Evolutionary conservation across 1,140 invertebrate species (phyloP), one percentile per base, ranked within the genome.

Genomic region (Amyelois transitella): DNA sequence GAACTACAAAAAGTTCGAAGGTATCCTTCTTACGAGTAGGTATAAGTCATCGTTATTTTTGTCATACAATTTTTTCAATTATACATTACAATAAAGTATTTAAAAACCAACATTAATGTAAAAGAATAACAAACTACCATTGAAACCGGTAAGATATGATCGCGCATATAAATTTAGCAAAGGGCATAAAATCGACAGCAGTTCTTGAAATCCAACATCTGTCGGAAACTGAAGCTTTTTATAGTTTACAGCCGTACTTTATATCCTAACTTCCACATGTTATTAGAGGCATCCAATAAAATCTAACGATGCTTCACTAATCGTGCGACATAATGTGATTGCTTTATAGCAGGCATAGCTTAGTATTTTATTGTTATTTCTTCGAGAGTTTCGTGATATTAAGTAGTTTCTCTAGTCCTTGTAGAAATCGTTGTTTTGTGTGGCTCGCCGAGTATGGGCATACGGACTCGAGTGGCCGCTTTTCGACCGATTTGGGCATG

Each of bases 301-400:
- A 72, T 58, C 58, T 74, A 65, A 69, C 53, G 61, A 64, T 57
- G 62, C 64, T 66, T 54, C 62, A 49, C 64, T 75, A 75, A 80
- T 80, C 75, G 60, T 62, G 59, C 59, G 53, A 62, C 66, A 77
- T 69, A 73, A 71, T 64, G 52, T 51, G 58, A 66, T 62, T 65
- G 60, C 72, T 74, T 76, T 66, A 76, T 65, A 66, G 62, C 44
- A 53, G 43, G 47, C 63, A 51, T 60, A 49, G 60, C 60, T 66
- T 60, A 48, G 51, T 45, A 53, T 61, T 53, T 71, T 64, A 75
- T 60, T 51, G 64, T 51, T 51, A 53, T 63, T 60, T 55, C 58
- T 19, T 20, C 21, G 1, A 7, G 45, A n/a, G 19, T 21, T n/a
- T 38, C 17, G n/a, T 38, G 32, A 38, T 38, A 38, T 8, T n/a